These are phyloP conservation scores for Ranitomeya variabilis DNA, from an alignment of 2,113 vertebrate species.

Conservation along the genomic window DNA sequence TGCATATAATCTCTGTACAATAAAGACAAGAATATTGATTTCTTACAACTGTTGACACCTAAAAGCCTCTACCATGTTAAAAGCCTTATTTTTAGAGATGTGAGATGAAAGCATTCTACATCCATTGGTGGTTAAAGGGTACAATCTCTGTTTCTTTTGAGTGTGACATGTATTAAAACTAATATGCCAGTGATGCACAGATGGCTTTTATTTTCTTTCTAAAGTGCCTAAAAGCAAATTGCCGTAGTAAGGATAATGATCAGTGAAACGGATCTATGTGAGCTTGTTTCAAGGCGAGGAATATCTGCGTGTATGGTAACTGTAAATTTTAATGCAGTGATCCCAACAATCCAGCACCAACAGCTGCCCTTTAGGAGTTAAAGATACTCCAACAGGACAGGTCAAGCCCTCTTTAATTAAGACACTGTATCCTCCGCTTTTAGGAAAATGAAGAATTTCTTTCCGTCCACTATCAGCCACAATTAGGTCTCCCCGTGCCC, in stretches of 20 bases:
- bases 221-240: not conserved
- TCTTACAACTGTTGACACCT: not conserved
- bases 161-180: too few species aligned
- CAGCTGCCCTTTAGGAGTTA: constrained; percentile 94
- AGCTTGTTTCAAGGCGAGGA: constrained; percentile 70
- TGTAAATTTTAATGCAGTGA: constrained; percentile 97
- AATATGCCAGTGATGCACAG: constrained; percentile 2
- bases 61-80: not conserved
- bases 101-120: not conserved
- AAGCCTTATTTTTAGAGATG: constrained; percentile 1
- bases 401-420: constrained; percentile 91
- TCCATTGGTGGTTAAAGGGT: not conserved
- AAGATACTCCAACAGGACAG: constrained; percentile 89
- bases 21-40: constrained; percentile 15
- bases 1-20: not conserved
- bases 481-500: constrained; percentile 88
- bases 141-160: not conserved
- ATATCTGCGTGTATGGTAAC: constrained; percentile 86
- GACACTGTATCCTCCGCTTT: constrained; percentile 90
- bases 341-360: constrained; percentile 97
- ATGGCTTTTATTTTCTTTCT: not conserved
- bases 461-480: constrained; percentile 94
- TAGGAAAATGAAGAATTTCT: constrained; percentile 94
- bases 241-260: not conserved
- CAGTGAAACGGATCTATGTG: not conserved